A percentile compares a stretch with the other conserved stretches of the same genome.
Evolutionary conservation across 2,888 invertebrate genomes (phyloP).

Genomic region (Ischnus inquisitorius): DNA sequence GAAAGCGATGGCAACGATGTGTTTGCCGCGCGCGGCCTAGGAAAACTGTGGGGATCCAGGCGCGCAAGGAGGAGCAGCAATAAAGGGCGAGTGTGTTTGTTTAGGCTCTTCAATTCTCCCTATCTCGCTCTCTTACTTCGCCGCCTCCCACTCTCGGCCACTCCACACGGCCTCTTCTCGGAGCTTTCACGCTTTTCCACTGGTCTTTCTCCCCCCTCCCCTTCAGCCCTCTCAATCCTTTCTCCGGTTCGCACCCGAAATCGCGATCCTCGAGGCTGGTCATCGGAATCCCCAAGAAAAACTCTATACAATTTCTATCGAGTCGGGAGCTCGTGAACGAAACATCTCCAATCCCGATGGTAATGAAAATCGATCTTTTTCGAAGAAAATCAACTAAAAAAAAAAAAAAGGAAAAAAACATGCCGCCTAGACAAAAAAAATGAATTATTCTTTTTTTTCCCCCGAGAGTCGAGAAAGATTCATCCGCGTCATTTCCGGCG

Average conservation of each 20-base stretch:
- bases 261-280: slow-evolving; percentile 30
- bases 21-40: slow-evolving; percentile 7
- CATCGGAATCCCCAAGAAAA: background rate
- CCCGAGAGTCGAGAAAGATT: slow-evolving; percentile 32
- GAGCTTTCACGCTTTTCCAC: slow-evolving; percentile 52
- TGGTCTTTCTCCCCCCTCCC: slow-evolving; percentile 29
- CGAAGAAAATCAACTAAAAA: slow-evolving; percentile 10
- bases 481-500: slow-evolving; percentile 74
- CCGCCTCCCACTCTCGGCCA: slow-evolving; percentile 51
- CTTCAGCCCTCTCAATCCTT: background rate
- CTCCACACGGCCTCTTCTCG: slow-evolving; percentile 46
- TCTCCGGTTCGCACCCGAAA: slow-evolving; percentile 20
- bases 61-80: slow-evolving; percentile 80
- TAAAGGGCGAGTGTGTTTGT: slow-evolving; percentile 84
- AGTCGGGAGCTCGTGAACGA: background rate
- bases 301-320: background rate
- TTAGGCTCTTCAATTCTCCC: slow-evolving; percentile 82
- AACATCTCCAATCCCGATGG: background rate
- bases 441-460: slow-evolving; percentile 58
- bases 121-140: slow-evolving; percentile 71
- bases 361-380: background rate
- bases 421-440: slow-evolving; percentile 18
- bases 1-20: slow-evolving; percentile 47
- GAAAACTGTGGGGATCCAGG: slow-evolving; percentile 66
- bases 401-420: background rate